phyloP scores from a whole-genome alignment of 2,797 vertebrate species.

The Falco berigora region DNA sequence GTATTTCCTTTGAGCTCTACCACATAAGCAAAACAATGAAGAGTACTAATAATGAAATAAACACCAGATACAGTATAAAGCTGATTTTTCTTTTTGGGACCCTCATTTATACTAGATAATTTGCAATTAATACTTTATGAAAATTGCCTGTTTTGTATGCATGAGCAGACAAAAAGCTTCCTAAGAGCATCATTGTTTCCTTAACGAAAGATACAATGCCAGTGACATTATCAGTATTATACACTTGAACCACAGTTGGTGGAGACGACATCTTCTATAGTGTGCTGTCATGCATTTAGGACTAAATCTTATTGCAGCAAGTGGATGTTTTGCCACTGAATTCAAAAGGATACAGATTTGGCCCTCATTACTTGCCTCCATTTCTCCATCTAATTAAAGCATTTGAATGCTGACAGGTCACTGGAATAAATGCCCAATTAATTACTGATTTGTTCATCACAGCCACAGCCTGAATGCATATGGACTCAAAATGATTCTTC shows the following conservation, averaged over 20 bases:
- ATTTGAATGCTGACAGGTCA: slow-evolving; percentile 74
- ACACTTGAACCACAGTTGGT: slow-evolving; percentile 61
- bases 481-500: slow-evolving; percentile 54
- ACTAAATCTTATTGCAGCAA: slow-evolving; percentile 57
- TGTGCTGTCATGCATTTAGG: slow-evolving; percentile 60
- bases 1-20: slow-evolving; percentile 5
- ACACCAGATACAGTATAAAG: background rate
- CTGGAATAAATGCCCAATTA: slow-evolving; percentile 72
- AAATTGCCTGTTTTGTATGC: slow-evolving; percentile 46
- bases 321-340: slow-evolving; percentile 54
- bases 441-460: slow-evolving; percentile 74
- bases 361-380: slow-evolving; percentile 61
- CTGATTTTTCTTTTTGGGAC: slow-evolving; percentile 39
- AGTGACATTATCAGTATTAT: slow-evolving; percentile 39
- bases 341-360: slow-evolving; percentile 59
- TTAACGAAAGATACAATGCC: slow-evolving; percentile 47
- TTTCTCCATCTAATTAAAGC: slow-evolving; percentile 72
- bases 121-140: slow-evolving; percentile 47
- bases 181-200: slow-evolving; percentile 43
- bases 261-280: slow-evolving; percentile 43
- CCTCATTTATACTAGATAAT: slow-evolving; percentile 10
- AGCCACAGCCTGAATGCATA: slow-evolving; percentile 54
- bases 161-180: background rate
- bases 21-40: background rate
- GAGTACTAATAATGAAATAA: slow-evolving; percentile 16